phyloP scores from a whole-genome alignment of 2,113 vertebrate genomes.

The Aegithalos caudatus region DNA sequence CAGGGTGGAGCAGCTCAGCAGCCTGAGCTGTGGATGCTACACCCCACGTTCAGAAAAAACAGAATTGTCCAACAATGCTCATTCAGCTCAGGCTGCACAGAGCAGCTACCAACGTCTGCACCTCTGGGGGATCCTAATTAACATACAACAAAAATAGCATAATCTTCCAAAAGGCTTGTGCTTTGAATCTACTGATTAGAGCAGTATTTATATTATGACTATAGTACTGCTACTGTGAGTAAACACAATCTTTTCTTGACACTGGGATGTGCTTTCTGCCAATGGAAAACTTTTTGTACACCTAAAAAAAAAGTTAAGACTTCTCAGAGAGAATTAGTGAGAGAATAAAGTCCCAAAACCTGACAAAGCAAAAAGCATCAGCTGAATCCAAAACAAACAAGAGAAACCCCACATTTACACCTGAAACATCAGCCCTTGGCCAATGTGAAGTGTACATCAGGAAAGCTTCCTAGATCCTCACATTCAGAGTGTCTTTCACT shows the following conservation, averaged over 20 bases:
- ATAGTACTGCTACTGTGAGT: background rate
- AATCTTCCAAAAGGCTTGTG: background rate
- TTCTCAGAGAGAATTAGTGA: background rate
- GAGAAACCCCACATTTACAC: background rate
- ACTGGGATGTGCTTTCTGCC: background rate
- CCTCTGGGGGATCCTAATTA: background rate
- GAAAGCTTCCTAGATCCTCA: background rate
- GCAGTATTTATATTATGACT: background rate
- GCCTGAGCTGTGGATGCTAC: background rate
- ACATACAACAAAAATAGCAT: background rate
- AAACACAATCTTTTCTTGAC: background rate
- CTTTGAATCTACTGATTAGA: background rate
- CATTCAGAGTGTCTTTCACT: background rate
- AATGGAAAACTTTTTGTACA: background rate
- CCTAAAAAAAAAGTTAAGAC: background rate
- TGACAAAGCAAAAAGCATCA: background rate
- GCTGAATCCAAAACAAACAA: background rate
- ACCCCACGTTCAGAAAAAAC: background rate
- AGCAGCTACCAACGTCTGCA: background rate
- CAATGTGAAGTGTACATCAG: background rate
- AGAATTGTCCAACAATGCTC: background rate
- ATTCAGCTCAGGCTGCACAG: background rate
- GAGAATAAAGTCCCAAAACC: background rate
- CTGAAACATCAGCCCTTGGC: background rate
- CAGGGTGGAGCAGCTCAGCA: conserved; percentile 52